A percentile compares a stretch with the other conserved stretches of the same genome.
phyloP scores from a whole-genome alignment of 2,113 vertebrate genomes.

The Sula dactylatra region DNA sequence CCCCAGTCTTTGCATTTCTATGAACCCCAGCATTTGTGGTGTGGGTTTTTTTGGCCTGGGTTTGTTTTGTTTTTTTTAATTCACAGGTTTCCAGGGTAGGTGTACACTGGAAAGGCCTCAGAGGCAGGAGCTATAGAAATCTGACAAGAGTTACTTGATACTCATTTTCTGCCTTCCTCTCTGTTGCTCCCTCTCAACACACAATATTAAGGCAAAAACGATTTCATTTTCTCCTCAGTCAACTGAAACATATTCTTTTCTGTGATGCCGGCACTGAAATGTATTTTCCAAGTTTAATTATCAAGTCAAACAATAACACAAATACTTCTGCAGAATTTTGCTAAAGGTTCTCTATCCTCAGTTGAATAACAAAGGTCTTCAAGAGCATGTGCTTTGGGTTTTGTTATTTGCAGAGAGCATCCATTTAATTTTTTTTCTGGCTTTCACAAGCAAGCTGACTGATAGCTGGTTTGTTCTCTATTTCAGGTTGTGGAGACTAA shows the following conservation, averaged over 20 bases:
- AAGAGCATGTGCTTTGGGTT: not conserved
- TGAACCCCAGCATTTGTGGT: not conserved
- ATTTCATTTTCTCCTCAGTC: slow-evolving; percentile 22
- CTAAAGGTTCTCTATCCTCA: slow-evolving; percentile 20
- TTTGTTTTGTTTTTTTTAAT: not conserved
- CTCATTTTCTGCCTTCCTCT: not conserved
- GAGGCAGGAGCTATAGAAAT: not conserved
- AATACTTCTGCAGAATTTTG: not conserved
- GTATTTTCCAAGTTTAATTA: slow-evolving; percentile 47
- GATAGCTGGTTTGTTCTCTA: slow-evolving; percentile 71
- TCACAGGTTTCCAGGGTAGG: not conserved
- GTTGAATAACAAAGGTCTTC: slow-evolving; percentile 11
- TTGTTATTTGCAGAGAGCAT: slow-evolving; percentile 18
- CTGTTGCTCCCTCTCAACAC: not conserved
- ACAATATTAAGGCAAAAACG: not conserved
- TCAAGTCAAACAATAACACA: not conserved
- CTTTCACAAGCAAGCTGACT: slow-evolving; percentile 63
- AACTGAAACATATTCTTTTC: not conserved
- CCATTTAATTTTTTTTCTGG: not conserved
- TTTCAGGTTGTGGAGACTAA: slow-evolving; percentile 98
- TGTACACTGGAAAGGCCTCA: not conserved
- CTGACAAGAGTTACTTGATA: not conserved
- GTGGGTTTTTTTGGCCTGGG: not conserved
- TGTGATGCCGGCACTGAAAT: not conserved
- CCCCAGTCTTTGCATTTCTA: not conserved